Base-by-base conservation (phyloP, 2,888 invertebrate species). In the Synanthedon myopaeformis region DNA sequence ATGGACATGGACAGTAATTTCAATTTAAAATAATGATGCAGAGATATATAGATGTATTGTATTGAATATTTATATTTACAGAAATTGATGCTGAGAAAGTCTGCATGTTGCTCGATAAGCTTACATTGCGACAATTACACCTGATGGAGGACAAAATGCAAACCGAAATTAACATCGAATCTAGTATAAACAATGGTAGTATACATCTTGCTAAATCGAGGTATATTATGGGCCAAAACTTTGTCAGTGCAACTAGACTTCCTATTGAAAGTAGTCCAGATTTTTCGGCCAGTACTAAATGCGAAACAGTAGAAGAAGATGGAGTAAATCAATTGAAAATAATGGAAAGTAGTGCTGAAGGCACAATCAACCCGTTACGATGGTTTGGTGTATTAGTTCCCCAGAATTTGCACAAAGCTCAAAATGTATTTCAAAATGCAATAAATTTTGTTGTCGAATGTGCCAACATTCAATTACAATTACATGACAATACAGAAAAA, bases 371-470 rank as follows among this genome's bases (percentile, higher is more conserved):
- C 73, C 96, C 96, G 0, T 72, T 96, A 41, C 91, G 91, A 59
- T 96, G 96, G 96, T 97, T 96, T 83, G 96, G 96, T 11, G 90
- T 95, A 45, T 78, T 97, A 42, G 94, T 96, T 0, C 96, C 96
- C 0, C 92, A 92, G 66, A 92, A 92, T 69, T 80, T 97, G 66
- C 91, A 92, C 64, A 89, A 88, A 60, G 94, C 96, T 0, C 94
- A 94, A 69, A 89, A 87, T 53, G 89, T 91, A 64, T 97, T 95
- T 70, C 90, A 91, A 64, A 91, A 91, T 62, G 89, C 92, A 1
- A 66, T 95, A 6, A 90, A 92, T 56, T 88, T 91, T 70, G 82
- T 90, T 42, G 89, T 92, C 11, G 91, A 93, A 70, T 89, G 91
- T 69, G 91, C 90, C 0, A 94, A 94, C 79, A 77, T 93, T 52